Conservation (phyloP, 2,888 invertebrate genomes). For the Euzophera pinguis region DNA sequence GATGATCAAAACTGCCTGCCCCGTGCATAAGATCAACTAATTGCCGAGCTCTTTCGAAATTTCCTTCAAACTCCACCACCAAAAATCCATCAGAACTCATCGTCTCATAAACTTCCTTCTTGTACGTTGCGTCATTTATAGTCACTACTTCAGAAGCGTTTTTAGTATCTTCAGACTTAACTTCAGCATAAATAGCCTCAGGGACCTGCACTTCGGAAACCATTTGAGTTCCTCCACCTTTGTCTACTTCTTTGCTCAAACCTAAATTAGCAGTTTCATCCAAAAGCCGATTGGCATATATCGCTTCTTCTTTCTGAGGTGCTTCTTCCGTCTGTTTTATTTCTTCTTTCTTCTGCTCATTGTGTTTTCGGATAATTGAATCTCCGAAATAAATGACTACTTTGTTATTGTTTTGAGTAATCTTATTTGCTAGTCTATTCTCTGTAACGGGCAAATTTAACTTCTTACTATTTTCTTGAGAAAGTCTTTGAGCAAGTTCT, state of each 20-base stretch:
- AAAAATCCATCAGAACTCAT: slow-evolving; percentile 77
- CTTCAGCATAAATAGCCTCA: slow-evolving; percentile 71
- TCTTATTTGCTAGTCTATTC: slow-evolving; percentile 62
- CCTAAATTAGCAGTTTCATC: slow-evolving; percentile 58
- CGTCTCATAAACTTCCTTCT: slow-evolving; percentile 63
- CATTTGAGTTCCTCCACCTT: slow-evolving; percentile 52
- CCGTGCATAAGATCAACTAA: slow-evolving; percentile 80
- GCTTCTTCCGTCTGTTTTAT: slow-evolving; percentile 39
- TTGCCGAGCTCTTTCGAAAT: slow-evolving; percentile 80
- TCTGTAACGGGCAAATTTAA: slow-evolving; percentile 47
- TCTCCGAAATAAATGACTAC: slow-evolving; percentile 88
- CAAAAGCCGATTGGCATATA: slow-evolving; percentile 63
- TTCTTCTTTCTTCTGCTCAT: slow-evolving; percentile 67
- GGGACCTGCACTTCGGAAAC: slow-evolving; percentile 62
- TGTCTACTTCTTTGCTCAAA: slow-evolving; percentile 52
- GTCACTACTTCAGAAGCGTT: slow-evolving; percentile 44
- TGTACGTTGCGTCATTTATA: slow-evolving; percentile 65
- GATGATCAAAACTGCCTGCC: slow-evolving; percentile 59
- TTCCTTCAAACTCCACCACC: slow-evolving; percentile 81
- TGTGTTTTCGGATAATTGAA: slow-evolving; percentile 77
- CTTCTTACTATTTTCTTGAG: slow-evolving; percentile 73
- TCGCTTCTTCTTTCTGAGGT: slow-evolving; percentile 57
- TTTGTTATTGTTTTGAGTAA: slow-evolving; percentile 79
- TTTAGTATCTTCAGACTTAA: slow-evolving; percentile 45
- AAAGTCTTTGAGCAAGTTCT: slow-evolving; percentile 63